Evolutionary conservation across 35 echinoderm and acorn worm species (phyloP), one percentile per base, ranked within the genome.

Genomic region (Strongylocentrotus purpuratus): DNA sequence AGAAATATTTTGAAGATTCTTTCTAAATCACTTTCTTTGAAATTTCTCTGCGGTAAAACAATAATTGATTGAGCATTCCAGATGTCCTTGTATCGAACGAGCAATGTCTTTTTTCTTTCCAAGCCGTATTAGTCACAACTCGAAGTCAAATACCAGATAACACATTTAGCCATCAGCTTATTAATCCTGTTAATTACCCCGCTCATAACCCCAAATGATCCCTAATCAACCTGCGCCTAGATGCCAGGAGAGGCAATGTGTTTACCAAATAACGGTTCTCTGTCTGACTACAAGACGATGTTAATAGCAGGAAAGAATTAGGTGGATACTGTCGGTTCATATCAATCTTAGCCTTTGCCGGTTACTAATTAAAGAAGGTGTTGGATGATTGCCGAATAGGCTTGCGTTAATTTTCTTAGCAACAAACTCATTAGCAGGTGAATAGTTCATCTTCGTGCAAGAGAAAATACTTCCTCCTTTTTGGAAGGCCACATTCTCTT

Each of bases 361-460:
- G 65, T 78, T 22, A 78, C 65, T 78, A 78, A 78, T 78, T 78
- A 78, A 78, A n/a, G 65, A 78, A 78, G 65, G 65, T 78, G 65
- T 78, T n/a, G 22, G 65, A 78, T 78, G 25, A 78, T 78, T 28
- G 65, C 65, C 65, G 28, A 78, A 28, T 15, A 78, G 65, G 65
- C 65, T 78, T 78, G 22, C 20, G 65, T 28, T 78, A n/a, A 78
- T 78, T 78, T 78, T 78, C 65, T 78, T 78, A 28, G 65, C 65
- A 78, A 78, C 65, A 78, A 78, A 28, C 65, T 78, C 20, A 78
- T 78, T 78, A 78, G 22, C 65, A 78, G 65, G 4, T 78, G 65
- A 78, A 78, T 28, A 78, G 20, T 78, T 28, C 65, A 78, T 78
- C 65, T 28, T 8, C 22, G 20, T 4, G 65, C 4, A 78, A 78